phyloP scores from a whole-genome alignment of 2,888 invertebrate genomes.

The Tachystola acroxantha region DNA sequence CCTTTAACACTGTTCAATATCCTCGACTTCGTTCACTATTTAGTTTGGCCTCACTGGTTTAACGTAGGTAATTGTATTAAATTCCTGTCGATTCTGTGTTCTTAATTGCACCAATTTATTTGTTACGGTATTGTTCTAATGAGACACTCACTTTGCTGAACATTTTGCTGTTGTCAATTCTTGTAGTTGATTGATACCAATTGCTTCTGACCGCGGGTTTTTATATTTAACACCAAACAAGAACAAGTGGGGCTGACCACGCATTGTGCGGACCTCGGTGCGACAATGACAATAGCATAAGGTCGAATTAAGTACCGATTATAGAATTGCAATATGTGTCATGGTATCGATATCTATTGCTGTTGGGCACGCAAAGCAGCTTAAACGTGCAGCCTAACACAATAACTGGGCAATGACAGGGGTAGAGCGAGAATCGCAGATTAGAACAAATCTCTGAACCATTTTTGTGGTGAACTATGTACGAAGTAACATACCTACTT shows the following conservation, averaged over 20 bases:
- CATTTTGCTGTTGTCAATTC: constrained; percentile 51
- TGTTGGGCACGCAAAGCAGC: constrained; percentile 31
- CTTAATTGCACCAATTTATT: neutral
- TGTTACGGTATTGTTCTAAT: neutral
- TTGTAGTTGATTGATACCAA: constrained; percentile 55
- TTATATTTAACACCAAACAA: constrained; percentile 55
- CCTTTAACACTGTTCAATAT: neutral
- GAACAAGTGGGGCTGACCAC: constrained; percentile 58
- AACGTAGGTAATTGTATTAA: neutral
- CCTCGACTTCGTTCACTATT: neutral
- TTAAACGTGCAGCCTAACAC: constrained; percentile 16
- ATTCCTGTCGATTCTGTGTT: neutral
- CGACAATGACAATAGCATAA: constrained; percentile 53
- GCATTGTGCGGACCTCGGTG: constrained; percentile 43
- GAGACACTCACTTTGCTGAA: constrained; percentile 61
- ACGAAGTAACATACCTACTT: no score
- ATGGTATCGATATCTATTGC: constrained; percentile 48
- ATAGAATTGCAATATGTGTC: constrained; percentile 57
- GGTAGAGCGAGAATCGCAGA: no score
- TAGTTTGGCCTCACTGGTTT: no score
- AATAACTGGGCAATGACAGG: no score
- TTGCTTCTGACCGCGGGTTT: constrained; percentile 43
- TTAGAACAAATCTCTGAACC: no score
- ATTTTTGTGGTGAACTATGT: no score
- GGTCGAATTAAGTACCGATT: constrained; percentile 49